Percentiles rank a stretch among this genome's conserved stretches.
Evolutionary conservation across 1,140 invertebrate species (phyloP).

Genomic region (Cyphomyrmex costatus): DNA sequence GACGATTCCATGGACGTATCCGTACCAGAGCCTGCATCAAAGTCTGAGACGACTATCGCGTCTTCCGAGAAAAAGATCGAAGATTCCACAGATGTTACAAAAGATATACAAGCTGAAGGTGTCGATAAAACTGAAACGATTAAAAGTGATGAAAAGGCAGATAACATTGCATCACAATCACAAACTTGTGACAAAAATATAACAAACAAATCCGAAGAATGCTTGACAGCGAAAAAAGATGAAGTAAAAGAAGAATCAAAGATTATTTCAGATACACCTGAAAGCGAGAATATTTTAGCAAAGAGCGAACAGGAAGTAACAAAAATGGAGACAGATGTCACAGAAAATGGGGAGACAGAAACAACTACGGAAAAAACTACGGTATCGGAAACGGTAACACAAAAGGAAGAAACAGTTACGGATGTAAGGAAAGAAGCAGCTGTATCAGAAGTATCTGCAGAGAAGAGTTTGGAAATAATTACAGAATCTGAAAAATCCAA

Average conservation of each 20-base stretch:
- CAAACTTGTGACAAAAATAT: slow-evolving; percentile 53
- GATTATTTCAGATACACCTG: slow-evolving; percentile 40
- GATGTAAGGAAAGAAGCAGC: slow-evolving; percentile 54
- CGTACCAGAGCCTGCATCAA: slow-evolving; percentile 59
- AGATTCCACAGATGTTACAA: slow-evolving; percentile 39
- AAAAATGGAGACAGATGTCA: slow-evolving; percentile 42
- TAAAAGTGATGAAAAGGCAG: slow-evolving; percentile 46
- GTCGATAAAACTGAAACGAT: slow-evolving; percentile 18
- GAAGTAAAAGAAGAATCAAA: slow-evolving; percentile 68
- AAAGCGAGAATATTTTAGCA: slow-evolving; percentile 51
- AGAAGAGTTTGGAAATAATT: slow-evolving; percentile 53
- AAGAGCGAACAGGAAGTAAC: slow-evolving; percentile 60
- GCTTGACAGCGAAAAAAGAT: slow-evolving; percentile 61
- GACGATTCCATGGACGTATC: slow-evolving; percentile 55
- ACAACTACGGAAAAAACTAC: slow-evolving; percentile 54
- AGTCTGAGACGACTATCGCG: slow-evolving; percentile 59
- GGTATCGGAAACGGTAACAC: slow-evolving; percentile 46
- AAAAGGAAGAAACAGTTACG: slow-evolving; percentile 59
- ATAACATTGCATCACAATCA: slow-evolving; percentile 22
- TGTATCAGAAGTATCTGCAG: slow-evolving; percentile 9
- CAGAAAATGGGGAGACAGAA: slow-evolving; percentile 66
- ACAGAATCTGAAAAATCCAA: slow-evolving; percentile 63
- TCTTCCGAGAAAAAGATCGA: slow-evolving; percentile 71
- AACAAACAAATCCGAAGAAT: slow-evolving; percentile 63
- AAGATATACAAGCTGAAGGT: slow-evolving; percentile 63